These are phyloP conservation scores for Alentia gelatinosa DNA, from an alignment of 2,888 invertebrate genomes.

Conservation along the genomic window DNA sequence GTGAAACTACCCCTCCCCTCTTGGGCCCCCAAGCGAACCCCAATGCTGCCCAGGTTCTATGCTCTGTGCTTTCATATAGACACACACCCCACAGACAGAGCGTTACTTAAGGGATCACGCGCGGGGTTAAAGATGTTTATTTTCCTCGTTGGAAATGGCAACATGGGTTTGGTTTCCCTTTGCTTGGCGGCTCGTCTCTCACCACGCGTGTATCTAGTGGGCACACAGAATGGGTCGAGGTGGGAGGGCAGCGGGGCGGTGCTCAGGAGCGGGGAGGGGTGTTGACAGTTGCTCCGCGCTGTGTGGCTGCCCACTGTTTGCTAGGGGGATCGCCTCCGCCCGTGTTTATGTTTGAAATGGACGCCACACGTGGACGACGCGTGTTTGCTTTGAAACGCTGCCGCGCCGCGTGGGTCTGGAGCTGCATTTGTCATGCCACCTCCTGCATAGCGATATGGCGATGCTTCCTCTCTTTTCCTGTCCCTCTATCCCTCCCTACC, in stretches of 20 bases:
- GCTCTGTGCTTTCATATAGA: no score
- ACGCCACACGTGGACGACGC: background rate
- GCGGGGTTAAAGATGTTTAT: background rate
- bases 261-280: background rate
- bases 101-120: background rate
- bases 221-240: no score
- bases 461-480: no score
- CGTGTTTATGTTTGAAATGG: slow-evolving; percentile 17
- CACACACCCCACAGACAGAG: background rate
- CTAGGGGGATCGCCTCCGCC: background rate
- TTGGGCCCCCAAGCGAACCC: background rate
- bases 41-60: background rate
- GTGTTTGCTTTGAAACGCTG: background rate
- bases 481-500: no score
- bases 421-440: background rate
- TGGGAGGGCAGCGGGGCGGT: background rate
- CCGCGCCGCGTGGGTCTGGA: background rate
- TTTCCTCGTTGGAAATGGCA: background rate
- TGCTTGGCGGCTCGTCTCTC: background rate
- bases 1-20: background rate
- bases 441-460: no score
- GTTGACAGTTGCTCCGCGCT: background rate
- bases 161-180: slow-evolving; percentile 1
- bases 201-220: background rate
- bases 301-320: background rate